Percentiles rank a stretch among this genome's conserved stretches.
phyloP scores from a whole-genome alignment of 1,140 invertebrate genomes.

The Euborellia annulipes region DNA sequence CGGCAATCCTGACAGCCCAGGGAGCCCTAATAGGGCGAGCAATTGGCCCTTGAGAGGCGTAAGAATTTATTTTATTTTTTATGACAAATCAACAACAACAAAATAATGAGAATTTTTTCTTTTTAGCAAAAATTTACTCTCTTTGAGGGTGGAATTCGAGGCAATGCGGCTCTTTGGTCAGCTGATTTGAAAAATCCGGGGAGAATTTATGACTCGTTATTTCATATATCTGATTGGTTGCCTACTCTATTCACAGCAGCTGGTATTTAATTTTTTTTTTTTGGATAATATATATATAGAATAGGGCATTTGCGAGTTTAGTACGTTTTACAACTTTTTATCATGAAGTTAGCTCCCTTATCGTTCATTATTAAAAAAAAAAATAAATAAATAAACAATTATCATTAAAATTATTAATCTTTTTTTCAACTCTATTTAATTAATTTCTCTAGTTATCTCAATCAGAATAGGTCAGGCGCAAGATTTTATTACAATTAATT shows the following conservation, averaged over 20 bases:
- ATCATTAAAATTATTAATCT: no score
- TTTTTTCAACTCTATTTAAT: no score
- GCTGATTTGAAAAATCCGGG: conserved; percentile 28
- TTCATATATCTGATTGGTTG: conserved; percentile 41
- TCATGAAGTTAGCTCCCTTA: no score
- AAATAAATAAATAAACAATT: no score
- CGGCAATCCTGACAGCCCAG: conserved; percentile 23
- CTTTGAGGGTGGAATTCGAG: conserved; percentile 54
- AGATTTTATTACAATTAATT: no score
- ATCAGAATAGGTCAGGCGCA: no score
- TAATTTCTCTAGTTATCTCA: no score
- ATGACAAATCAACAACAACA: conserved; percentile 3
- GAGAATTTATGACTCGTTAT: conserved; percentile 28
- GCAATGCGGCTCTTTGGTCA: conserved; percentile 46
- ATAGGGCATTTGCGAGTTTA: no score
- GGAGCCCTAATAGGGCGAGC: conserved; percentile 39
- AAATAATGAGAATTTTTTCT: neutral
- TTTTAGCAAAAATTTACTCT: conserved; percentile 41
- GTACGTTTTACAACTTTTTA: no score
- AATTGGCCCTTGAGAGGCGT: conserved; percentile 51
- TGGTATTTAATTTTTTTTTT: neutral
- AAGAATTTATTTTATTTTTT: conserved; percentile 14
- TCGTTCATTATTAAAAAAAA: no score
- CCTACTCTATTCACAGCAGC: conserved; percentile 29
- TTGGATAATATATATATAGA: no score